Percentiles rank a stretch among this genome's conserved stretches.
Evolutionary conservation across 2,113 vertebrate genomes (phyloP).

Genomic region (Pongo pygmaeus): DNA sequence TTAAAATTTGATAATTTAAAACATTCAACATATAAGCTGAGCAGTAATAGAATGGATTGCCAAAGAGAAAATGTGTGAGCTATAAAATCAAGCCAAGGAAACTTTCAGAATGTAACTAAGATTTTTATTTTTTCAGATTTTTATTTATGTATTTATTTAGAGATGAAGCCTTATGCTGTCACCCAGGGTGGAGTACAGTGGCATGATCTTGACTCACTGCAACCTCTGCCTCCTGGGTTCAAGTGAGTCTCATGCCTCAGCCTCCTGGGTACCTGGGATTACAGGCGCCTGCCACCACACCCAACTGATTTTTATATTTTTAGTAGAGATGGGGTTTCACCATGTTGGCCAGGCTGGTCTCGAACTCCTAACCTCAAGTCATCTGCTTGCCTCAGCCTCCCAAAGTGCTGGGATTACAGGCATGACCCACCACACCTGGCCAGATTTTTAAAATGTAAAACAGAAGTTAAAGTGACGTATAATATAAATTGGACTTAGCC

Average conservation of each 20-base stretch:
- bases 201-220: not conserved
- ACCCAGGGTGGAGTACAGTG: not conserved
- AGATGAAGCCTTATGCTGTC: not conserved
- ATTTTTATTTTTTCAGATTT: not conserved
- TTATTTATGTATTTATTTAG: not conserved
- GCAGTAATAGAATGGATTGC: not conserved
- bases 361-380: not conserved
- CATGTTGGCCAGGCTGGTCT: not conserved
- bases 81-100: not conserved
- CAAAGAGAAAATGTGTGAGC: not conserved
- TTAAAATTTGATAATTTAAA: not conserved
- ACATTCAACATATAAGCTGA: not conserved
- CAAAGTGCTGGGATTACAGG: not conserved
- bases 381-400: not conserved
- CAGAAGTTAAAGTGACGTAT: not conserved
- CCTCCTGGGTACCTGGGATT: not conserved
- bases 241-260: not conserved
- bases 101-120: not conserved
- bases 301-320: not conserved
- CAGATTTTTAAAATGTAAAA: not conserved
- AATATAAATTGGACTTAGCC: not conserved
- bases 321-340: not conserved
- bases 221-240: not conserved
- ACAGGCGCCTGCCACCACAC: not conserved
- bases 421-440: not conserved